Evolutionary conservation across 2,113 vertebrate species (phyloP).

Genomic region (Macroglossus sobrinus): DNA sequence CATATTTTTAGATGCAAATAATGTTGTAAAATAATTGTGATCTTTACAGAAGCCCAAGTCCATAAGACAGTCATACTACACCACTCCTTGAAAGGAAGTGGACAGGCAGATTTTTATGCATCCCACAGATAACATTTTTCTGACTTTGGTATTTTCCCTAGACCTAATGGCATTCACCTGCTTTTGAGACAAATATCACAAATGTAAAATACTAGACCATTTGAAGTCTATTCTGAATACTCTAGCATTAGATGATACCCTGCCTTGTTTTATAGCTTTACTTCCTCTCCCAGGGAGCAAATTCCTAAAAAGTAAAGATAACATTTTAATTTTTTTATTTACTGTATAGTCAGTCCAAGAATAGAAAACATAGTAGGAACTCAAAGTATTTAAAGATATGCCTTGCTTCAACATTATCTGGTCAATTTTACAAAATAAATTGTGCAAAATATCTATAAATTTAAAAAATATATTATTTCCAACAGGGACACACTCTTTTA

Average conservation of each 20-base stretch:
- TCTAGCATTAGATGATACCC: not conserved
- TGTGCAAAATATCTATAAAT: not conserved
- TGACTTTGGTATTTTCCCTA: not conserved
- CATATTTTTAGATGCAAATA: not conserved
- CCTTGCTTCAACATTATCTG: not conserved
- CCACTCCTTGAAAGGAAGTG: not conserved
- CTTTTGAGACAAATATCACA: not conserved
- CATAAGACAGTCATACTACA: not conserved
- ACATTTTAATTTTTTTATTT: not conserved
- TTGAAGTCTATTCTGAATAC: not conserved
- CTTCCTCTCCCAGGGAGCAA: not conserved
- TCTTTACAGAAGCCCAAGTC: not conserved
- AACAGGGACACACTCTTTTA: not conserved
- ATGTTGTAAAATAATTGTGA: not conserved
- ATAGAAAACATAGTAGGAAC: not conserved
- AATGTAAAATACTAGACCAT: not conserved
- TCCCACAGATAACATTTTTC: not conserved
- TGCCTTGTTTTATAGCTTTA: not conserved
- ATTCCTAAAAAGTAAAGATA: not conserved
- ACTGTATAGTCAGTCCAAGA: not conserved
- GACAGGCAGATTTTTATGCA: not conserved
- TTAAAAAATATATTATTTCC: not conserved
- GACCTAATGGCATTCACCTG: not conserved
- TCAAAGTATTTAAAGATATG: constrained; percentile 15
- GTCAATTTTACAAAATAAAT: not conserved